Evolutionary conservation across 2,888 invertebrate species (phyloP), one percentile per base, ranked within the genome.

Genomic region (Synergus umbraculus): DNA sequence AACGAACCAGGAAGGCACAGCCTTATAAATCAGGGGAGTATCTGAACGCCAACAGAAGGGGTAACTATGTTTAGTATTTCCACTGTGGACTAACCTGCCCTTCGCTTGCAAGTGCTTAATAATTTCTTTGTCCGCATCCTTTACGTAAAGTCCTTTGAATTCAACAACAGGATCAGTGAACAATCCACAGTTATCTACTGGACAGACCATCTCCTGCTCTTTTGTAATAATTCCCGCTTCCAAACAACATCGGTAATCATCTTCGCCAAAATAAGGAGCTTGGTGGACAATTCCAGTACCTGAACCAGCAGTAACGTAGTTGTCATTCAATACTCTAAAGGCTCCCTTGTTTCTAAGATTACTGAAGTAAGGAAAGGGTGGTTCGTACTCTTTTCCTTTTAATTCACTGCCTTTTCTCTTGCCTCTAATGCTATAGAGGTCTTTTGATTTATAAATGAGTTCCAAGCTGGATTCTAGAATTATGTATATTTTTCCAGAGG

Each of bases 21-120:
- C 98, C 92, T 97, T 97, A 92, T 99, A 99, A 85, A 99, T 97
- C 12, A 99, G 94, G 0, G 99, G 99, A 0, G 99, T 99, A 89
- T 99, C 99, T 0, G 99, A 99, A 78, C 99, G 94, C 99, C 99
- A 99, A 91, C 99, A 99, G 93, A 97, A 99, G 4, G 99, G 99
- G 92, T 99, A 99, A 92, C 96, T 98, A 92, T 99, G 99, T 91
- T 97, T 98, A 0, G 95, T 93, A 85, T 96, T 96, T 0, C 96
- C 95, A 81, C 94, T 94, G 83, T 96, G 95, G 9, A 99, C 93
- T 46, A 99, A 93, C 85, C 96, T 94, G 13, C 96, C 96, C 5
- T 93, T 94, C 15, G 94, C 93, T 91, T 98, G 98, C 78, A 99
- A 92, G 86, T 94, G 93, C 77, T 97, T 96, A 54, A 98, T 96